Conservation (phyloP, 2,888 invertebrate species). For the Iselma pallidipennis region DNA sequence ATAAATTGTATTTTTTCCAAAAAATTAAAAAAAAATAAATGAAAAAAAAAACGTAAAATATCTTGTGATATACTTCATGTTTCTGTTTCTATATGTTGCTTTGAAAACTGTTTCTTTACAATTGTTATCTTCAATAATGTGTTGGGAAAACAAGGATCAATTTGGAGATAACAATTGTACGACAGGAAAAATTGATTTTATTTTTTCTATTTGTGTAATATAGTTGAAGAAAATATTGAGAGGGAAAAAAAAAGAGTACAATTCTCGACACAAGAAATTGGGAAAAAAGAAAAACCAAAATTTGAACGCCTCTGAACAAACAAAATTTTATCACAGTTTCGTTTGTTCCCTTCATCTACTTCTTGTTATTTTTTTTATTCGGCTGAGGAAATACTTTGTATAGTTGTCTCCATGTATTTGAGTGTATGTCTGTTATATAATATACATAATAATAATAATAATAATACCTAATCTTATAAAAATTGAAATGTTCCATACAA, state of each 20-base stretch:
- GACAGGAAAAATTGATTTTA: slow-evolving; percentile 22
- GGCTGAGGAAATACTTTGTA: slow-evolving; percentile 42
- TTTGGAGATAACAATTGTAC: slow-evolving; percentile 25
- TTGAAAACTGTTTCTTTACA: slow-evolving; percentile 21
- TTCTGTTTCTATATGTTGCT: slow-evolving; percentile 39
- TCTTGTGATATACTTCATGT: slow-evolving; percentile 42
- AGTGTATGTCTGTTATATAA: slow-evolving; percentile 47
- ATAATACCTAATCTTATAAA: slow-evolving; percentile 44
- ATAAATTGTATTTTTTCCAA: slow-evolving; percentile 24
- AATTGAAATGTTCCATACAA: slow-evolving; percentile 45
- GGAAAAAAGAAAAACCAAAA: slow-evolving; percentile 11
- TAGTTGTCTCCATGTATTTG: slow-evolving; percentile 46
- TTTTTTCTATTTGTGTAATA: slow-evolving; percentile 22
- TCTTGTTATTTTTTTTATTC: slow-evolving; percentile 7
- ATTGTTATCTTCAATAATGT: slow-evolving; percentile 26
- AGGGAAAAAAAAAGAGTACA: too few species aligned
- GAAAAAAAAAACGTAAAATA: slow-evolving; percentile 32
- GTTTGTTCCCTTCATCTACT: slow-evolving; percentile 11
- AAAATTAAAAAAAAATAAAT: slow-evolving; percentile 18
- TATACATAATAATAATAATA: too few species aligned
- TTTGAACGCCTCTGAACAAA: too few species aligned
- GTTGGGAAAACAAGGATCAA: too few species aligned
- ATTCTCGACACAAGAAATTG: slow-evolving; percentile 18
- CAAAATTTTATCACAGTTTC: slow-evolving; percentile 26
- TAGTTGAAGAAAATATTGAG: slow-evolving; percentile 16